Conservation (phyloP, 2,888 invertebrate species). For the Onchidella celtica region DNA sequence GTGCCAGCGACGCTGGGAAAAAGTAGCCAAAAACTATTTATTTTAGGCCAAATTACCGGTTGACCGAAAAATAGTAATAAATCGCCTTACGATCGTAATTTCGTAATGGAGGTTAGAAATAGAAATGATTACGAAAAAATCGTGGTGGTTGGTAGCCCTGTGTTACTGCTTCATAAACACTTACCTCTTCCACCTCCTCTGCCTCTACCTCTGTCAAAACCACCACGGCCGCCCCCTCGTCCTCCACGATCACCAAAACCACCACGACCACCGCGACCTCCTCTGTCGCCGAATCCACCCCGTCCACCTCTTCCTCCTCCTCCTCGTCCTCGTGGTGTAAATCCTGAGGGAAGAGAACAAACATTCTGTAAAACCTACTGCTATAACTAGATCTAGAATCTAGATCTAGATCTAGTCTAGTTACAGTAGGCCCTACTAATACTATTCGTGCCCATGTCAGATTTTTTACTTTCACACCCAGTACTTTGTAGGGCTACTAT, state of each 20-base stretch:
- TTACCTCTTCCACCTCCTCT: slow-evolving; percentile 21
- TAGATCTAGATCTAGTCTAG: background rate
- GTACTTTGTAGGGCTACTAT: too few species aligned
- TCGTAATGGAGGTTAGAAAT: too few species aligned
- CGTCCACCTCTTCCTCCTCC: slow-evolving; percentile 41
- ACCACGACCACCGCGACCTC: slow-evolving; percentile 16
- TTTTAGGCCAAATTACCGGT: too few species aligned
- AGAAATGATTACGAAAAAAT: too few species aligned
- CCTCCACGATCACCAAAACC: slow-evolving; percentile 19
- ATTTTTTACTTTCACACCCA: too few species aligned
- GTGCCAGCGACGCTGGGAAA: too few species aligned
- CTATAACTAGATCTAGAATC: background rate
- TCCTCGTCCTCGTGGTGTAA: slow-evolving; percentile 48
- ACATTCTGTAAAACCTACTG: background rate
- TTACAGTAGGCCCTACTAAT: background rate
- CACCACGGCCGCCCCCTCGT: slow-evolving; percentile 80
- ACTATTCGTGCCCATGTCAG: too few species aligned
- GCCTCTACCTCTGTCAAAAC: slow-evolving; percentile 83
- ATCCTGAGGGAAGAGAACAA: slow-evolving; percentile 19
- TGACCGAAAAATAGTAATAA: too few species aligned
- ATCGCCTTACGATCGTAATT: too few species aligned
- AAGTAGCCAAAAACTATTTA: too few species aligned
- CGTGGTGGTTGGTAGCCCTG: too few species aligned
- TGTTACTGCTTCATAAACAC: too few species aligned
- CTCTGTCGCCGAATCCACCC: slow-evolving; percentile 37